Conservation (phyloP, 2,888 invertebrate genomes). For the Rotaria sp. region DNA sequence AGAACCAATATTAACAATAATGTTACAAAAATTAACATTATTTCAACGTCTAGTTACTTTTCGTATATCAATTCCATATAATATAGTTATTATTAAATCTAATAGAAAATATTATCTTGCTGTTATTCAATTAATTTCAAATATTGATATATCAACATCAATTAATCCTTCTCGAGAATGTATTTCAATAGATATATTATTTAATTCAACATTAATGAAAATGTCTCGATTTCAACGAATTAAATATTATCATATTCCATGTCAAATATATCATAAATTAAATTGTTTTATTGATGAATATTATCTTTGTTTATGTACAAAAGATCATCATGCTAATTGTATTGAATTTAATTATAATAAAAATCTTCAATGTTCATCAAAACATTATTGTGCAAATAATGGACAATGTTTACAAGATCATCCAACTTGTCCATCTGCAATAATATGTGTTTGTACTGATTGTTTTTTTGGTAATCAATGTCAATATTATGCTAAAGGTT, state of each 20-base stretch:
- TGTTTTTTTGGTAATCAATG: slow-evolving; percentile 12
- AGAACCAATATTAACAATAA: not conserved
- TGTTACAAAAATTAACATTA: not conserved
- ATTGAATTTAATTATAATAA: not conserved
- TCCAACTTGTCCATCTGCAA: not conserved
- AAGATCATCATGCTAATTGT: not conserved
- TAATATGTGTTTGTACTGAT: not conserved
- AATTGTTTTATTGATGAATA: not conserved
- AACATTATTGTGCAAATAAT: not conserved
- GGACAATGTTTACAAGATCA: not conserved
- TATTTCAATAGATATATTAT: not conserved
- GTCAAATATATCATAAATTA: not conserved
- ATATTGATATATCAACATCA: not conserved
- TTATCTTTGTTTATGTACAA: slow-evolving; percentile 12
- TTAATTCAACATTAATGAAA: not conserved
- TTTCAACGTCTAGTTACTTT: not conserved
- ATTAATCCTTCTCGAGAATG: not conserved
- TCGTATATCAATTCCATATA: not conserved
- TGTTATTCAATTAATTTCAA: not conserved
- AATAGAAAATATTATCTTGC: not conserved
- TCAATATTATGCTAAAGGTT: not conserved
- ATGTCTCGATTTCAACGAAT: not conserved
- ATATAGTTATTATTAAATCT: not conserved
- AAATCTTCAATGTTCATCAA: not conserved
- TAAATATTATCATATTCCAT: not conserved